phyloP scores from a whole-genome alignment of 2,888 invertebrate genomes.

The Protophormia terraenovae region DNA sequence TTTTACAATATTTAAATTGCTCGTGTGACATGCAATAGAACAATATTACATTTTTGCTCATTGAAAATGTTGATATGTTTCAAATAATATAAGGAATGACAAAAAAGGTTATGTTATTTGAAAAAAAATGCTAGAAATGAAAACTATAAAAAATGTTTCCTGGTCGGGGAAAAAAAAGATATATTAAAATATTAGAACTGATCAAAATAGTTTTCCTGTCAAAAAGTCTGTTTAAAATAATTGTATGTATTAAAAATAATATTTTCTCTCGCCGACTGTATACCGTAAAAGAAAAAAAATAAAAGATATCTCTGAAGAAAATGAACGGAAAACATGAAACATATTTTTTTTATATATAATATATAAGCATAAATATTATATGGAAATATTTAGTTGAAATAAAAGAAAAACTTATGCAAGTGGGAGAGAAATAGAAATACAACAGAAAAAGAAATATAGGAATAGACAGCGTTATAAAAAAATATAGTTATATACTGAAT shows the following conservation, averaged over 20 bases:
- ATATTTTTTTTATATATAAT: too few relatives aligned
- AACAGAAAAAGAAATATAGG: background rate
- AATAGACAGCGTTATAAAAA: background rate
- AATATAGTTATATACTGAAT: slow-evolving; percentile 24
- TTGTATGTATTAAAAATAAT: background rate
- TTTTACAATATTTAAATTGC: slow-evolving; percentile 50
- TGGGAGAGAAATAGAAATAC: background rate
- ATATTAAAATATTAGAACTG: too few relatives aligned
- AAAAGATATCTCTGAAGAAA: background rate
- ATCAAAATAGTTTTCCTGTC: too few relatives aligned
- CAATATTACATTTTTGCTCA: background rate
- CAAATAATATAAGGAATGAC: background rate
- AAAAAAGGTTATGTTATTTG: too few relatives aligned
- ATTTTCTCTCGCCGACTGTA: background rate
- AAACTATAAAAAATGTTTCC: too few relatives aligned
- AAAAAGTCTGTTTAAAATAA: too few relatives aligned
- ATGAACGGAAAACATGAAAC: background rate
- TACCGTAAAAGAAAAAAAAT: background rate
- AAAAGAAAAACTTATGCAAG: background rate
- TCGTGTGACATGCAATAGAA: slow-evolving; percentile 35
- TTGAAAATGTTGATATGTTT: background rate
- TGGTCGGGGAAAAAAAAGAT: too few relatives aligned
- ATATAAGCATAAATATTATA: slow-evolving; percentile 1
- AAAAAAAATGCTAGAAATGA: too few relatives aligned
- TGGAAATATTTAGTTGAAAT: background rate